Evolutionary conservation across 2,113 vertebrate species (phyloP).

Genomic region (Odobenus rosmarus): DNA sequence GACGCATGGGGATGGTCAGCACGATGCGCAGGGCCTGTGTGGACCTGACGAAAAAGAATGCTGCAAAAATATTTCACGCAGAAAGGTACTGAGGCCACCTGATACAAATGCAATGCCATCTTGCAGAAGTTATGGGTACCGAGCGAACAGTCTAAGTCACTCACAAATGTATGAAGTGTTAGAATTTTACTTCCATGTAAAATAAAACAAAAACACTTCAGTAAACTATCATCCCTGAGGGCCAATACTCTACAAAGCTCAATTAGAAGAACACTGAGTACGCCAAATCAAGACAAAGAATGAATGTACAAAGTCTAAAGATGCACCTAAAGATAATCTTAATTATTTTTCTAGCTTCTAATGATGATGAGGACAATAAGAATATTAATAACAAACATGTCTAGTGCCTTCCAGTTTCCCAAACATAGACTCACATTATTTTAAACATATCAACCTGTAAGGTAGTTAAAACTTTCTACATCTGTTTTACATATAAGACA

Average conservation of each 20-base stretch:
- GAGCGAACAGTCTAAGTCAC: background rate
- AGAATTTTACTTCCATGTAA: background rate
- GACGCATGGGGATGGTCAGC: background rate
- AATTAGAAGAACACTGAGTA: background rate
- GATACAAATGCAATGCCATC: background rate
- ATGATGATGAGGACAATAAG: background rate
- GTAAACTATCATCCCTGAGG: background rate
- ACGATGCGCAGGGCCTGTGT: background rate
- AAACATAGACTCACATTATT: background rate
- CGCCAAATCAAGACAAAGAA: background rate
- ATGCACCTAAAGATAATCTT: background rate
- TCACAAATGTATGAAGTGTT: background rate
- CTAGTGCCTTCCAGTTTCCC: background rate
- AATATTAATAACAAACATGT: background rate
- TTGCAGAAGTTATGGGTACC: background rate
- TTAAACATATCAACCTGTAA: background rate
- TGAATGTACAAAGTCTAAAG: background rate
- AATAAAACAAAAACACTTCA: background rate
- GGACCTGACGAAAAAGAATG: background rate
- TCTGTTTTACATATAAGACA: background rate
- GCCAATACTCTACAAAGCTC: background rate
- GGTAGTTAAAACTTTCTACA: background rate
- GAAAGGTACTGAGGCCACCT: background rate
- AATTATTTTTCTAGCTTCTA: conserved; percentile 5
- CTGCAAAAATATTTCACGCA: background rate